phyloP scores from a whole-genome alignment of 1,140 invertebrate genomes.

The Marisa cornuarietis region DNA sequence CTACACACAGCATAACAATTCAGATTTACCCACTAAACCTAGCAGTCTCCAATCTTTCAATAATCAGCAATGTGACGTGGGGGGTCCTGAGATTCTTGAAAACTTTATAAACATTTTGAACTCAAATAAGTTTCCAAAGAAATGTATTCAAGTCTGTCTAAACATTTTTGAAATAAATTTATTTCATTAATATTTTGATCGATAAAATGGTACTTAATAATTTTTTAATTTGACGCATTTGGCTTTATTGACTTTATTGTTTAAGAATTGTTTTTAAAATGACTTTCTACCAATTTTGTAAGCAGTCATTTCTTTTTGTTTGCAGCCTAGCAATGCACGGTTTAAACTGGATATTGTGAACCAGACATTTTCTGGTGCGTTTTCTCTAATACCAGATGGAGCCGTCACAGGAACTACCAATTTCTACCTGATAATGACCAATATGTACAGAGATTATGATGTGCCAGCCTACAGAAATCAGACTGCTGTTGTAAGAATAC shows the following conservation, averaged over 20 bases:
- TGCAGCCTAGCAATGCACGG: constrained; percentile 20
- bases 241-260: too few species aligned
- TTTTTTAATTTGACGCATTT: background rate
- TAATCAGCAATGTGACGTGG: too few species aligned
- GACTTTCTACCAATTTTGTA: background rate
- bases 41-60: too few species aligned
- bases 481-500: constrained; percentile 29
- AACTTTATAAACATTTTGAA: too few species aligned
- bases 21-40: too few species aligned
- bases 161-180: too few species aligned
- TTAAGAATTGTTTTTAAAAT: background rate
- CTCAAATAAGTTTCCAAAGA: too few species aligned
- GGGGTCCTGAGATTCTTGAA: too few species aligned
- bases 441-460: constrained; percentile 37
- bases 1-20: too few species aligned
- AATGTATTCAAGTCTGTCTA: too few species aligned
- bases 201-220: background rate
- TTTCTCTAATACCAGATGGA: constrained; percentile 19
- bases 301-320: background rate
- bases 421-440: constrained; percentile 29
- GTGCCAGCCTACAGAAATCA: constrained; percentile 21
- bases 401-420: constrained; percentile 13
- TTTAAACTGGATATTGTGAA: constrained; percentile 9
- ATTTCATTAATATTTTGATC: too few species aligned
- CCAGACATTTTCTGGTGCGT: constrained; percentile 27